Evolutionary conservation across 2,888 invertebrate genomes (phyloP).

Genomic region (Julus scanicus): DNA sequence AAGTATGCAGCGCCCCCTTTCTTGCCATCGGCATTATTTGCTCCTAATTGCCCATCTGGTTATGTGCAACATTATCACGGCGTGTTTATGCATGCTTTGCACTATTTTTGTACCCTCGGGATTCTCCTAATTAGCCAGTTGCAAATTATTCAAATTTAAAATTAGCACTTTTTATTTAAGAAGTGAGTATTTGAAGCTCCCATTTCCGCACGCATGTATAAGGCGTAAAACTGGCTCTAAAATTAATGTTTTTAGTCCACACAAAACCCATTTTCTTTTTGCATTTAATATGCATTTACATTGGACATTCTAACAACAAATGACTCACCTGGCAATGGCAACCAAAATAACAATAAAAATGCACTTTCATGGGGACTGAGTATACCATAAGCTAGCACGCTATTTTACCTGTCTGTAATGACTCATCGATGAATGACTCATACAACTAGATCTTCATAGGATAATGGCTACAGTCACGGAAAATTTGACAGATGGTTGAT

Average conservation of each 20-base stretch:
- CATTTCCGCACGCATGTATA: background rate
- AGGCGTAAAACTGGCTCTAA: background rate
- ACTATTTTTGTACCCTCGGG: background rate
- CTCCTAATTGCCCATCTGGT: too few species aligned
- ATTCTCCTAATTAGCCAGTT: background rate
- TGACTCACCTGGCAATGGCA: conserved; percentile 29
- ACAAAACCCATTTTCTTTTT: background rate
- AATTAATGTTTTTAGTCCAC: background rate
- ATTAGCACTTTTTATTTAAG: background rate
- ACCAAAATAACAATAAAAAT: conserved; percentile 34
- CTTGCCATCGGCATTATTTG: too few species aligned
- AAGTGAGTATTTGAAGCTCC: background rate
- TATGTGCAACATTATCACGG: too few species aligned
- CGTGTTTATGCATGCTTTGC: background rate
- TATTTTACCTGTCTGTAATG: conserved; percentile 28
- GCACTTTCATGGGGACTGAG: conserved; percentile 39
- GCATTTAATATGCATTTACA: background rate
- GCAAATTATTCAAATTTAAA: background rate
- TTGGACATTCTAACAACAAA: background rate
- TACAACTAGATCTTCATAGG: background rate
- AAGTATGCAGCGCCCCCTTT: too few species aligned
- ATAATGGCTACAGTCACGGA: conserved; percentile 10
- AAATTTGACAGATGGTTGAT: conserved; percentile 39
- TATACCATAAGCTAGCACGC: background rate
- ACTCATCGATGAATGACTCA: conserved; percentile 45